Evolutionary conservation across 2,113 vertebrate species (phyloP), one percentile per base, ranked within the genome.

Genomic region (Phylloscopus trochilus): DNA sequence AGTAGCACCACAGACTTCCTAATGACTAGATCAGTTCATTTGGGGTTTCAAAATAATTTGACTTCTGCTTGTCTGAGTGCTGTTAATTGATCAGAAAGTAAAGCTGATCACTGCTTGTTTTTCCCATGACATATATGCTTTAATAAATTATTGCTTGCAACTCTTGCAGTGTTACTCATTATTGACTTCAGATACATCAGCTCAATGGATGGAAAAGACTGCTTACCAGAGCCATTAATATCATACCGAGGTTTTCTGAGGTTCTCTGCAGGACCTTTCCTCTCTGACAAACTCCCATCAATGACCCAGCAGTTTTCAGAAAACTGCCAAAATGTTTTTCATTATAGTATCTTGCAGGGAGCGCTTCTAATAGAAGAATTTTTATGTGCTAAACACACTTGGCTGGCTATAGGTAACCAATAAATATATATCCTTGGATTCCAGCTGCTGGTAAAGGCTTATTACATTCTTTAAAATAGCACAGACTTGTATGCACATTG

Each of bases 61-160:
- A 96, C 76, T 84, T 97, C 83, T 95, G 44, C 87, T 95, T 95
- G 84, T 89, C 67, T 83, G 58, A 95, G 96, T 97, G 92, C 95
- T 96, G 78, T 94, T 98, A 98, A 98, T 97, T 97, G 98, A 97
- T 97, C 95, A 96, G 87, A 97, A 97, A 96, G 91, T 93, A 96
- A 96, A 95, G 96, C 73, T 97, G 97, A 97, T 95, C 76, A 75
- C 87, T 93, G 94, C 90, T 83, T 94, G 90, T 91, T 96, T 97
- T 82, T 95, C 96, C 95, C 93, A 67, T 89, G 91, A 89, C 96
- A 97, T 84, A 69, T 81, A 95, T 91, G 44, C 47, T 94, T 97
- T 96, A 96, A 97, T 97, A 97, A 94, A 83, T 95, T 95, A 96
- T 97, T 95, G 91, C 89, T 97, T 92, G 77, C 77, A 92, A 77